These are phyloP conservation scores for Drosophila buzzatii DNA, from an alignment of 2,888 invertebrate species.

Conservation along the genomic window DNA sequence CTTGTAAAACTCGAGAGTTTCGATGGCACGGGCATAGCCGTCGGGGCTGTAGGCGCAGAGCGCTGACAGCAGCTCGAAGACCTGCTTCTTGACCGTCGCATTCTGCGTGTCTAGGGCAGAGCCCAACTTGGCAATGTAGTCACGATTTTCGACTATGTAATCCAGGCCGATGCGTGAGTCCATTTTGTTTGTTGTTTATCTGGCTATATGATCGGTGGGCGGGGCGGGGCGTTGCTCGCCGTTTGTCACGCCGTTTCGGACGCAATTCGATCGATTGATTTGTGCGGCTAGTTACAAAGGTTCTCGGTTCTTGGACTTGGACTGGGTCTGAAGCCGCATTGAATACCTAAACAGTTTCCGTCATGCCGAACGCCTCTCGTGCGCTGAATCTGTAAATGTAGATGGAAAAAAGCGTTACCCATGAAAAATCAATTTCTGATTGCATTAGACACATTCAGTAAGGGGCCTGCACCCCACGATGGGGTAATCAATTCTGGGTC, in stretches of 20 bases:
- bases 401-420: slow-evolving; percentile 35
- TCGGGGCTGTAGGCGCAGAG: slow-evolving; percentile 97
- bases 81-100: slow-evolving; percentile 97
- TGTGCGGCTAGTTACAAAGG: slow-evolving; percentile 63
- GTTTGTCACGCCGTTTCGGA: slow-evolving; percentile 48
- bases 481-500: slow-evolving; percentile 57
- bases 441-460: slow-evolving; percentile 46
- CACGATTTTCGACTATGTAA: slow-evolving; percentile 97
- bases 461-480: slow-evolving; percentile 53
- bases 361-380: slow-evolving; percentile 67
- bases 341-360: slow-evolving; percentile 69
- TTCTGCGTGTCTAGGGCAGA: slow-evolving; percentile 96
- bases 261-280: slow-evolving; percentile 60
- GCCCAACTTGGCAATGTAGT: slow-evolving; percentile 95
- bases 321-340: slow-evolving; percentile 52
- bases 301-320: slow-evolving; percentile 54
- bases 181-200: slow-evolving; percentile 86
- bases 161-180: slow-evolving; percentile 97
- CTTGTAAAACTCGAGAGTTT: slow-evolving; percentile 96
- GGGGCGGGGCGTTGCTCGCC: slow-evolving; percentile 5
- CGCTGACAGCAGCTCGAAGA: slow-evolving; percentile 97
- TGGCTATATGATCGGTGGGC: slow-evolving; percentile 24
- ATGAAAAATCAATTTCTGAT: slow-evolving; percentile 50
- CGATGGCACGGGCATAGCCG: slow-evolving; percentile 93
- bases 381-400: slow-evolving; percentile 67